Percentiles rank a stretch among this genome's conserved stretches.
phyloP scores from a whole-genome alignment of 2,888 invertebrate genomes.

The Agonopterix heracliana region DNA sequence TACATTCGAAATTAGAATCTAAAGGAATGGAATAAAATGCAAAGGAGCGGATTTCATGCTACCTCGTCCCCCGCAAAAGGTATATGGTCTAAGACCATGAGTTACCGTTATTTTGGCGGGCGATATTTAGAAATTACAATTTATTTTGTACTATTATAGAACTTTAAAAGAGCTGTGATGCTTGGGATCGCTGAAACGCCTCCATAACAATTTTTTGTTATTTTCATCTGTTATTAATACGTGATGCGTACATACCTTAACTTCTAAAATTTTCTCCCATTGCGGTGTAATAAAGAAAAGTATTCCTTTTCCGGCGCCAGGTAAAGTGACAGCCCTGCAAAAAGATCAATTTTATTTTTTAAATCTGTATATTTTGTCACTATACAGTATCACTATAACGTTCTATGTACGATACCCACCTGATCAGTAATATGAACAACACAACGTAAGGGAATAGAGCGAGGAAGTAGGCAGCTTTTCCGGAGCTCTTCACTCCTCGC shows the following conservation, averaged over 20 bases:
- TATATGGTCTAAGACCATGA: too few species aligned
- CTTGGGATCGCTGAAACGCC: too few species aligned
- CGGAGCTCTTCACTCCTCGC: constrained; percentile 85
- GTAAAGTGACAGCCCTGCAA: constrained; percentile 77
- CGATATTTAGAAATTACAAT: too few species aligned
- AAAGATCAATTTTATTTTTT: constrained; percentile 6
- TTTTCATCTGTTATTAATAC: too few species aligned
- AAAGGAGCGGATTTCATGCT: too few species aligned
- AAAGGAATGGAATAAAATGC: not conserved
- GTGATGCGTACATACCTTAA: constrained; percentile 64
- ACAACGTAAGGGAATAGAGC: constrained; percentile 90
- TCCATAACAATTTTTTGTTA: too few species aligned
- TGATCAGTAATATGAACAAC: constrained; percentile 82
- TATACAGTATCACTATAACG: too few species aligned
- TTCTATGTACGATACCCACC: constrained; percentile 31
- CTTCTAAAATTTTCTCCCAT: constrained; percentile 83
- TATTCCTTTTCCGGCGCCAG: constrained; percentile 85
- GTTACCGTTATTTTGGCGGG: too few species aligned
- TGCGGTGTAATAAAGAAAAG: constrained; percentile 86
- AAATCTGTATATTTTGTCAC: too few species aligned
- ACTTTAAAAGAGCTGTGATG: too few species aligned
- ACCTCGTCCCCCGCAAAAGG: too few species aligned
- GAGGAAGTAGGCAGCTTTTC: constrained; percentile 91
- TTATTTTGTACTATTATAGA: too few species aligned
- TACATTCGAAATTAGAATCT: not conserved